Base-by-base conservation (phyloP, 2,113 vertebrate genomes). In the Mus musculus region DNA sequence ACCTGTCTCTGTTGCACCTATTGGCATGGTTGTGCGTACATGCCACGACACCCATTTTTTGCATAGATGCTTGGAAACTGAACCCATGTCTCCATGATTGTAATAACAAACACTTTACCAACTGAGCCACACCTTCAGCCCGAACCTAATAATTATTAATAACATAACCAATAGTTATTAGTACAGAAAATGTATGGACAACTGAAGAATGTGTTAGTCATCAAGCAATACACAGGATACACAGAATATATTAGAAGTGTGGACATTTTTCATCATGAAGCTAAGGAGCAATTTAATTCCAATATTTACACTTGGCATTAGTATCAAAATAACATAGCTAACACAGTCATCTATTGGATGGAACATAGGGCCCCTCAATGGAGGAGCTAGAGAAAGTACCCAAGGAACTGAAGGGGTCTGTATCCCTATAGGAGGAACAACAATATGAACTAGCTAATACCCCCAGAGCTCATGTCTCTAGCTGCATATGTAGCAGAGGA, bases 281-380 rank as follows among this genome's bases (percentile, higher is more conserved):
- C 0, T 82, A 59, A 39, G 20, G 61, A 80, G 39, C 59, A 72
- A 39, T 89, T 95, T 73, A 28, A 89, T 89, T 93, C 87, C 12
- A 78, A 54, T 86, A 33, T 89, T 54, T 89, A 0, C 28, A 80
- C 96, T 87, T 95, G 22, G 30, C 80, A 36, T 95, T 77, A 82
- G 42, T 59, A 82, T 82, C 87, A 61, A 88, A 97, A 49, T 30
- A 63, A 77, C 67, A 77, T 33, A 91, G 65, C n/a, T 85, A 46
- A 49, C 67, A 77, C n/a, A 91, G 65, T 42, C 42, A 42, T 42
- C 42, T 42, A 42, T 42, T 42, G 42, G 42, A 42, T 42, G 42
- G 42, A 42, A 42, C 42, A 42, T 3, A 42, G 42, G 42, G 42
- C 42, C 42, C 42, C 42, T 42, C 42, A 42, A 42, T 42, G 42